A percentile compares a stretch with the other conserved stretches of the same genome.
phyloP scores from a whole-genome alignment of 2,888 invertebrate species.

The Drosophila borealis region DNA sequence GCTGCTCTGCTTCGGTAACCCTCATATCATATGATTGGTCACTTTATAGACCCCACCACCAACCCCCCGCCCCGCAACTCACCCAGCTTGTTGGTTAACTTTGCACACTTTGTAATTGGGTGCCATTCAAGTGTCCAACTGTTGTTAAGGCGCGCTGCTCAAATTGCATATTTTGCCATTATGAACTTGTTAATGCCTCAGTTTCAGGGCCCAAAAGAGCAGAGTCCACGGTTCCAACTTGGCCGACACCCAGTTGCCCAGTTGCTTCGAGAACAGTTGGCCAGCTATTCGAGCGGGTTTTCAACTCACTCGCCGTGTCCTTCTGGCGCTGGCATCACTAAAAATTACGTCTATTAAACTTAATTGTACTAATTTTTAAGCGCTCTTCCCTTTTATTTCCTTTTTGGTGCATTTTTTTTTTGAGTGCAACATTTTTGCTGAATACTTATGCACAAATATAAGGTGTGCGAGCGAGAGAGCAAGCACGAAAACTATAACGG shows the following conservation, averaged over 20 bases:
- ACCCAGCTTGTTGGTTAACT: conserved; percentile 14
- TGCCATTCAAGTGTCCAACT: conserved; percentile 70
- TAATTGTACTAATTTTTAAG: conserved; percentile 74
- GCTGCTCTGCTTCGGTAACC: conserved; percentile 19
- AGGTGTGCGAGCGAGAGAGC: conserved; percentile 16
- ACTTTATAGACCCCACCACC: background rate
- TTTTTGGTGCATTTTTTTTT: conserved; percentile 9
- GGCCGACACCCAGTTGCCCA: background rate
- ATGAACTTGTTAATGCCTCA: conserved; percentile 66
- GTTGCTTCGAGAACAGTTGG: conserved; percentile 1
- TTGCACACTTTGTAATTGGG: conserved; percentile 60
- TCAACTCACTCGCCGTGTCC: background rate
- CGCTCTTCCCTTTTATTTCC: conserved; percentile 24
- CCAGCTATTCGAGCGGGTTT: conserved; percentile 6
- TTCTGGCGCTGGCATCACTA: conserved; percentile 44
- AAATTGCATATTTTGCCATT: conserved; percentile 71
- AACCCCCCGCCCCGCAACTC: too few species aligned
- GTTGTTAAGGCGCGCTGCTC: conserved; percentile 48
- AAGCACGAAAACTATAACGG: conserved; percentile 30
- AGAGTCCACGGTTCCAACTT: background rate
- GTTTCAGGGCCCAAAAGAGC: background rate
- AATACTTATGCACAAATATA: conserved; percentile 67
- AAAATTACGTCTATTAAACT: conserved; percentile 76
- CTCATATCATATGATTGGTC: conserved; percentile 30
- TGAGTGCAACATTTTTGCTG: conserved; percentile 45